These are phyloP conservation scores for Florisuga fusca DNA, from an alignment of 2,797 vertebrate genomes.

Conservation along the genomic window DNA sequence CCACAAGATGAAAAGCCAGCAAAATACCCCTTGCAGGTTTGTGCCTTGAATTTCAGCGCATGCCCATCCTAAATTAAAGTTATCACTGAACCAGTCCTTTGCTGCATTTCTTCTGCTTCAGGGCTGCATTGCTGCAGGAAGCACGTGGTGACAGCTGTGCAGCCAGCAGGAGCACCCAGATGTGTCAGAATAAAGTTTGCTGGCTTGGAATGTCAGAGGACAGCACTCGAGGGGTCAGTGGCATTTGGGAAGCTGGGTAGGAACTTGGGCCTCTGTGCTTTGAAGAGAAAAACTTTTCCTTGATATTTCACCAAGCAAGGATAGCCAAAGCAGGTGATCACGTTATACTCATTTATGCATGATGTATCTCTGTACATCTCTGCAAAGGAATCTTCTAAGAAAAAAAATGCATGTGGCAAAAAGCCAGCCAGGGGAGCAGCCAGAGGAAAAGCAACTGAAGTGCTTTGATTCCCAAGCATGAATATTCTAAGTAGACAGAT, in stretches of 20 bases:
- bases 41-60: fast-evolving
- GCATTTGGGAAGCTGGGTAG: not conserved
- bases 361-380: constrained; percentile 1
- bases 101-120: not conserved
- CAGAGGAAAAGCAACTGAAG: constrained; percentile 39
- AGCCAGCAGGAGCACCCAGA: not conserved
- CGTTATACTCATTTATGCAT: constrained; percentile 5
- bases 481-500: constrained; percentile 62
- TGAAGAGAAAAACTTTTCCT: not conserved
- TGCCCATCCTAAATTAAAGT: no score
- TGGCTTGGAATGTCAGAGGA: not conserved
- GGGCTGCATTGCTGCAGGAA: not conserved
- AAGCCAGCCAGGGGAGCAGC: constrained; percentile 63
- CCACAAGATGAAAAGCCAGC: not conserved
- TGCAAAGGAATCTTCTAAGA: constrained; percentile 50
- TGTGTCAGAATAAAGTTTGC: not conserved
- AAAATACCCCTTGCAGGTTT: fast-evolving
- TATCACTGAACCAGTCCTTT: fast-evolving
- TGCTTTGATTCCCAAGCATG: constrained; percentile 62
- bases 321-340: not conserved
- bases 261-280: not conserved
- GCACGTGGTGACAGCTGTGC: fast-evolving
- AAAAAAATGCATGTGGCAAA: constrained; percentile 70
- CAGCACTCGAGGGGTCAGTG: not conserved
- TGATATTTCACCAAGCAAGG: not conserved